Conservation (phyloP, 2,113 vertebrate genomes). For the Atractosteus spatula region DNA sequence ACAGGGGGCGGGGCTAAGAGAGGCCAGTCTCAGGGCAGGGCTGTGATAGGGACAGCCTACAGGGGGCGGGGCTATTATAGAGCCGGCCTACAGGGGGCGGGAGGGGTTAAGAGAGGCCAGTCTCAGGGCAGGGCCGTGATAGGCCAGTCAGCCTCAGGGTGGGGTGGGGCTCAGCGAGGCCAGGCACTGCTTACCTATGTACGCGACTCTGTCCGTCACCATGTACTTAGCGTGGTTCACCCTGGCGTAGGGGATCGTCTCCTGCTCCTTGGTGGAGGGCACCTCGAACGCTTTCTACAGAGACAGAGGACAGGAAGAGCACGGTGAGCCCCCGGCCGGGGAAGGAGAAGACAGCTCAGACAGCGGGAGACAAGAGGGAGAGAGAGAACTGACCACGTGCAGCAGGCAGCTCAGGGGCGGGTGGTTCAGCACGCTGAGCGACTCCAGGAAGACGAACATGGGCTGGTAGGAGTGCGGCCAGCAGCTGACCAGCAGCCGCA, state of each 20-base stretch:
- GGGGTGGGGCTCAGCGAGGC: no score
- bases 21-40: no score
- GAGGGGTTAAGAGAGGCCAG: no score
- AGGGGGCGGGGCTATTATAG: no score
- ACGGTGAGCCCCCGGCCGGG: neutral
- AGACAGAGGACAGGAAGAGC: constrained; percentile 1
- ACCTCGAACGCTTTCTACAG: constrained; percentile 70
- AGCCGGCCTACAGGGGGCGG: no score
- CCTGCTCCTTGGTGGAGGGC: constrained; percentile 55
- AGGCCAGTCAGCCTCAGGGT: no score
- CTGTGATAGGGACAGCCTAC: no score
- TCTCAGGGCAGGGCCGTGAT: neutral
- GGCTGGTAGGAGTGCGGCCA: constrained; percentile 62
- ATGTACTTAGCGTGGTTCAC: constrained; percentile 83
- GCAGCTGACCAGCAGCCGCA: constrained; percentile 74
- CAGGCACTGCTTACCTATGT: constrained; percentile 60
- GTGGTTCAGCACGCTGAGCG: constrained; percentile 57
- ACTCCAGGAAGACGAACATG: constrained; percentile 76
- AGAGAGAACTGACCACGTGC: constrained; percentile 52
- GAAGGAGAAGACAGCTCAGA: no score
- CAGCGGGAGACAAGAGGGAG: neutral
- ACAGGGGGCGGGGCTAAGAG: no score
- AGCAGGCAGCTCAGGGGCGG: constrained; percentile 56
- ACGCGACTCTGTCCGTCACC: constrained; percentile 74
- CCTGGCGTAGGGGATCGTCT: constrained; percentile 64